phyloP scores from a whole-genome alignment of 2,888 invertebrate genomes.

The Crioceris asparagi region DNA sequence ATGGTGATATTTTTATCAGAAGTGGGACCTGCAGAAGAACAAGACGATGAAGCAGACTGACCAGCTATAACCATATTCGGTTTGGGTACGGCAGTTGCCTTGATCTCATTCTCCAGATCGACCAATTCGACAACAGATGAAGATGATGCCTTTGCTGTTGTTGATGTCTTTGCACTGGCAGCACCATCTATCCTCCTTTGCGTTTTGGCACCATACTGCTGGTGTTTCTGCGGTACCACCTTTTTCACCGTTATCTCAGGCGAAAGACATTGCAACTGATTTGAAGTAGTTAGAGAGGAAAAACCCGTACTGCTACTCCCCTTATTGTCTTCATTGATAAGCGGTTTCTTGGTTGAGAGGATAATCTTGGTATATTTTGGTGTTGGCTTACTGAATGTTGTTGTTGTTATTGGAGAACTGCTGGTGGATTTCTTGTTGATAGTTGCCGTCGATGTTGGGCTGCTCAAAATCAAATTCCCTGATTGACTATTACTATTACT shows the following conservation, averaged over 20 bases:
- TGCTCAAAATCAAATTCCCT: too few species aligned
- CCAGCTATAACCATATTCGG: too few species aligned
- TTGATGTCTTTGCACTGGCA: too few species aligned
- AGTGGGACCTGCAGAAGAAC: too few species aligned
- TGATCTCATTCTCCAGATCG: slow-evolving; percentile 34
- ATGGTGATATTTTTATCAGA: too few species aligned
- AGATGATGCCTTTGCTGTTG: too few species aligned
- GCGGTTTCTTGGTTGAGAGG: slow-evolving; percentile 40
- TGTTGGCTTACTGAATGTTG: slow-evolving; percentile 14
- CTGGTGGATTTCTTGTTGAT: slow-evolving; percentile 6
- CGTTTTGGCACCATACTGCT: too few species aligned
- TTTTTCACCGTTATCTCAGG: slow-evolving; percentile 27
- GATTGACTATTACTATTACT: slow-evolving; percentile 9
- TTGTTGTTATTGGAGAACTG: slow-evolving; percentile 6
- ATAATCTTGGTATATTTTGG: slow-evolving; percentile 42
- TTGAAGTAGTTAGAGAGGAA: slow-evolving; percentile 10
- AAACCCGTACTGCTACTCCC: too few species aligned
- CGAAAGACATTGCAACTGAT: slow-evolving; percentile 19
- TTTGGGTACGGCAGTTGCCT: slow-evolving; percentile 30
- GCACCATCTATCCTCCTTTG: slow-evolving; percentile 8
- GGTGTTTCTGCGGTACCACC: slow-evolving; percentile 14
- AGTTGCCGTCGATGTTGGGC: too few species aligned
- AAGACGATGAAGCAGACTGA: too few species aligned
- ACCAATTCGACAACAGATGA: slow-evolving; percentile 20
- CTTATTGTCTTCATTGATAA: slow-evolving; percentile 16